Evolutionary conservation across 2,797 vertebrate species (phyloP).

Genomic region (Helarctos malayanus): DNA sequence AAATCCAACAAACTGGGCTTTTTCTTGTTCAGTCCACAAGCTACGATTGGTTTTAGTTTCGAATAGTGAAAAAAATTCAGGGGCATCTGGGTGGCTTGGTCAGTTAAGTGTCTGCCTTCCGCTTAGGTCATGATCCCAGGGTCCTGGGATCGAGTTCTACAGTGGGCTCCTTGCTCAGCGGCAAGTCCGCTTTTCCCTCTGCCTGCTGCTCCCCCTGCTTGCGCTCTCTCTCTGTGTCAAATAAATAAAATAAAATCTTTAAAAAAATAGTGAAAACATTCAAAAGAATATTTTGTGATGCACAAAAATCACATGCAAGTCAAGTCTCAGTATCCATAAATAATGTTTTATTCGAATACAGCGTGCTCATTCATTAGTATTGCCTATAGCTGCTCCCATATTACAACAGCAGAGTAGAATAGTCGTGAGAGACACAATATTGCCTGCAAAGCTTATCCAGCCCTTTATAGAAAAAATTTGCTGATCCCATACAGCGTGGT

Average conservation of each 20-base stretch:
- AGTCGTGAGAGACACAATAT: accelerated
- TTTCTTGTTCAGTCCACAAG: neutral
- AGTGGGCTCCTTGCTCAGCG: neutral
- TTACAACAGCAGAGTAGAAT: neutral
- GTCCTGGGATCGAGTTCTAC: neutral
- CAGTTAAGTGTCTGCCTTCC: accelerated
- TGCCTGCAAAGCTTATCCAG: no score
- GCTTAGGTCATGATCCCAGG: neutral
- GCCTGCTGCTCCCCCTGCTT: neutral
- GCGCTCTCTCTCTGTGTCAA: no score
- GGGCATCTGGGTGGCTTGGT: neutral
- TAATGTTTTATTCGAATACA: neutral
- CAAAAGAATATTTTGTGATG: neutral
- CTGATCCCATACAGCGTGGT: neutral
- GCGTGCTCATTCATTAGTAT: neutral
- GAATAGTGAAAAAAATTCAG: neutral
- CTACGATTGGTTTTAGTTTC: neutral
- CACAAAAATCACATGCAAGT: neutral
- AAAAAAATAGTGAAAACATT: neutral
- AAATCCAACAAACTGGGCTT: neutral
- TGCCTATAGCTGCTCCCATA: neutral
- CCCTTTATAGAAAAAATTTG: neutral
- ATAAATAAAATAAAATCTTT: no score
- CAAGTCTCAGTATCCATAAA: neutral
- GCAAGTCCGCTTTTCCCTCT: neutral